Evolutionary conservation across 2,113 vertebrate genomes (phyloP).

Genomic region (Marmota flaviventris): DNA sequence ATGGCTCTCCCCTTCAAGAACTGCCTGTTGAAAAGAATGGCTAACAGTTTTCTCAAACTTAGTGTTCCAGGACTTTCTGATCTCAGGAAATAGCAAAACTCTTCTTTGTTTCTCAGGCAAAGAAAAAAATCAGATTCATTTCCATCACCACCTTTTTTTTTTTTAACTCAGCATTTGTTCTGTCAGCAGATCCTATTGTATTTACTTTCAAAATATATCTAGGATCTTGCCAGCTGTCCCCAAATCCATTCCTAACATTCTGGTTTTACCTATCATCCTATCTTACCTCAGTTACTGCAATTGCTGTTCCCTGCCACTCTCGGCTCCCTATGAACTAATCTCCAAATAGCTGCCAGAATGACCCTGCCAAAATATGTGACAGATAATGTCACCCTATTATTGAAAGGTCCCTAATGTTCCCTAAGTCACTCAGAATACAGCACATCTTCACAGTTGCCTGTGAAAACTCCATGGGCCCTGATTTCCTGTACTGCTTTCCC

Average conservation of each 20-base stretch:
- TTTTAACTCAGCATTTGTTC: background rate
- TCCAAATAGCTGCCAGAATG: background rate
- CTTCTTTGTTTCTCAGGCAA: background rate
- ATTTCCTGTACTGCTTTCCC: accelerated
- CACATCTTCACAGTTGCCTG: background rate
- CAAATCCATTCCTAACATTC: background rate
- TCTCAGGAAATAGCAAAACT: background rate
- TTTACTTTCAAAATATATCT: background rate
- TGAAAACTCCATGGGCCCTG: background rate
- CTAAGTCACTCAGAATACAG: background rate
- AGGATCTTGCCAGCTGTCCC: background rate
- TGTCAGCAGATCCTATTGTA: background rate
- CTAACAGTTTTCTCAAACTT: background rate
- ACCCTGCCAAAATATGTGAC: background rate
- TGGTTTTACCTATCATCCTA: background rate
- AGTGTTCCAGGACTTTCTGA: background rate
- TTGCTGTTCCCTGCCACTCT: background rate
- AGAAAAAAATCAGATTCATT: background rate
- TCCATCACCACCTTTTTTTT: background rate
- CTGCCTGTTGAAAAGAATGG: background rate
- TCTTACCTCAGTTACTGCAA: background rate
- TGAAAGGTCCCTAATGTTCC: background rate
- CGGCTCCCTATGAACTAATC: background rate
- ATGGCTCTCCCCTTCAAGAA: background rate
- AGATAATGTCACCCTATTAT: background rate